Evolutionary conservation across 2,888 invertebrate species (phyloP), one percentile per base, ranked within the genome.

Genomic region (Harpalus rufipes): DNA sequence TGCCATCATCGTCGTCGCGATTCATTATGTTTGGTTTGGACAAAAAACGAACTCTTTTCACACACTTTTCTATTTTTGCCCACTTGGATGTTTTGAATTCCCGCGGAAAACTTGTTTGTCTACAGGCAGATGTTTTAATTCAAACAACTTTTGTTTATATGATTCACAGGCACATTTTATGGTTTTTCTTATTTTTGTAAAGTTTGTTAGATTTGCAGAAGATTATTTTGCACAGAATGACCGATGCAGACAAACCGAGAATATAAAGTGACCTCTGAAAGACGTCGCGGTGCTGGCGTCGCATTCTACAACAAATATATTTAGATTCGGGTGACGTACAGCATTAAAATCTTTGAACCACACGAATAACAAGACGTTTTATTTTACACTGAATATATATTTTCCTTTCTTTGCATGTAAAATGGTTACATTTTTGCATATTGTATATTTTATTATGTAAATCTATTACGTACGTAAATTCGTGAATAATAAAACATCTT

Each of bases 1-100:
- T 92, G 25, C 93, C 93, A 86, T 90, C 90, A 82, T 91, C 91
- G 56, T 91, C 90, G 85, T 91, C 91, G 72, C 87, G 89, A 86
- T 89, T 89, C 90, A 90, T 90, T 12, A 84, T 84, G 32, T 84
- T 44, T 7, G 78, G 83, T 18, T 41, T 84, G 10, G 83, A 84
- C 4, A 63, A 56, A 21, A 84, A 84, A 14, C 78, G 84, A 21
- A 84, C 84, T 56, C 78, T 58, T 78, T 78, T 84, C 56, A 63
- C 78, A 51, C 44, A 74, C 74, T 83, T 83, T 16, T 83, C 51
- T 58, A 81, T 25, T 68, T 68, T 81, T 51, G n/a, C 6, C 6
- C 32, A 32, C 32, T 32, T 32, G 32, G 32, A 32, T 32, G 32
- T 32, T 32, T 32, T 32, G 32, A 32, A 32, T 32, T 32, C 32